Percentiles rank a stretch among this genome's conserved stretches.
These are phyloP conservation scores for Palythoa grandiflora DNA, from an alignment of 92 coral and sea anemone genomes.

Conservation along the genomic window DNA sequence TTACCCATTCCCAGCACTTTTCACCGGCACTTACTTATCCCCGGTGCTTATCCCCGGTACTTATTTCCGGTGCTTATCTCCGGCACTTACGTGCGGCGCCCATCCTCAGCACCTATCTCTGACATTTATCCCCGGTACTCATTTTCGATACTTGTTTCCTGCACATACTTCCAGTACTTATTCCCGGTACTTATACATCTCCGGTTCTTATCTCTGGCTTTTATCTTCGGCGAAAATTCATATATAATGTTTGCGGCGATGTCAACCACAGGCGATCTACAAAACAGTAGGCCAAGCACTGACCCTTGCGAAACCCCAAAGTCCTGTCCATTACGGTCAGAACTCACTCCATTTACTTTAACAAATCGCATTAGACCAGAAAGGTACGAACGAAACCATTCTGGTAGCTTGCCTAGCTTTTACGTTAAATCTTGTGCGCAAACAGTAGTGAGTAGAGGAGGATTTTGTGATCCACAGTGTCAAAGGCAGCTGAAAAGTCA, in stretches of 20 bases:
- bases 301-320: conserved; percentile 2
- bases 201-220: too few species aligned
- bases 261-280: conserved; percentile 22
- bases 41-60: too few species aligned
- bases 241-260: conserved; percentile 1
- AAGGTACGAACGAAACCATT: background rate
- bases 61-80: too few species aligned
- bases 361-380: conserved; percentile 7
- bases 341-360: conserved; percentile 6
- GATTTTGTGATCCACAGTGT: background rate
- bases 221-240: background rate
- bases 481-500: too few species aligned
- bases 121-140: too few species aligned
- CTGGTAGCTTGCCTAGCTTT: background rate
- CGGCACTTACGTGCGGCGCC: too few species aligned
- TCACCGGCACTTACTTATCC: too few species aligned
- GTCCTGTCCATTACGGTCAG: conserved; percentile 9
- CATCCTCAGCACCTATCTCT: too few species aligned
- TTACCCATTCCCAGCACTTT: too few species aligned
- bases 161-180: too few species aligned
- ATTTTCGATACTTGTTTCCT: too few species aligned
- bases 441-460: background rate
- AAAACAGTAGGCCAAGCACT: conserved; percentile 12
- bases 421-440: conserved; percentile 12
- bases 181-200: too few species aligned